Evolutionary conservation across 2,113 vertebrate species (phyloP).

Genomic region (Dryoscopus gambensis): DNA sequence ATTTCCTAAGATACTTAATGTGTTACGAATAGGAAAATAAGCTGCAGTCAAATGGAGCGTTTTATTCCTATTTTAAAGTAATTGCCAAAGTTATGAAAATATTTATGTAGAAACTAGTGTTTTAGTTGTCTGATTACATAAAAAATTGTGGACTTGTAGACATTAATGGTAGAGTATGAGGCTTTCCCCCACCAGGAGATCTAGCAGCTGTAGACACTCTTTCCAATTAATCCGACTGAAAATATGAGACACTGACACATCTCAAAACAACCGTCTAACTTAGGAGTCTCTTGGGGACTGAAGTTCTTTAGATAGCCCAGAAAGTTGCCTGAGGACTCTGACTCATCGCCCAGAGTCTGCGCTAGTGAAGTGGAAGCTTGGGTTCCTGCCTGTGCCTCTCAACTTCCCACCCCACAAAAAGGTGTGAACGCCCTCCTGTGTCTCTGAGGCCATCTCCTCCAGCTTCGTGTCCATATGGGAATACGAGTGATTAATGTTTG

Average conservation of each 20-base stretch:
- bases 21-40: background rate
- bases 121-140: constrained; percentile 1
- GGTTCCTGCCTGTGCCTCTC: background rate
- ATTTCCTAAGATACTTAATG: constrained; percentile 28
- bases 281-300: background rate
- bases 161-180: background rate
- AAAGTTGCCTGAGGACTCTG: constrained; percentile 1
- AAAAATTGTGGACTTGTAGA: background rate
- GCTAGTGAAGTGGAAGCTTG: background rate
- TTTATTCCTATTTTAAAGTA: constrained; percentile 9
- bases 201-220: background rate
- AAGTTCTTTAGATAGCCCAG: background rate
- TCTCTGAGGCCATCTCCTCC: background rate
- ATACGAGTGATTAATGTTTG: background rate
- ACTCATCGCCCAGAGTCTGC: background rate
- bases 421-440: background rate
- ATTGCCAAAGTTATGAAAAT: constrained; percentile 30
- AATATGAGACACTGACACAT: background rate
- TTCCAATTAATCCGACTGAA: background rate
- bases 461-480: background rate
- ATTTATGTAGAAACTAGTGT: background rate
- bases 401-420: background rate
- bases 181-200: background rate
- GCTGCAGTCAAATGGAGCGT: background rate
- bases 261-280: background rate